These are phyloP conservation scores for Drosophila murphyi DNA, from an alignment of 1,140 invertebrate genomes.

Conservation along the genomic window DNA sequence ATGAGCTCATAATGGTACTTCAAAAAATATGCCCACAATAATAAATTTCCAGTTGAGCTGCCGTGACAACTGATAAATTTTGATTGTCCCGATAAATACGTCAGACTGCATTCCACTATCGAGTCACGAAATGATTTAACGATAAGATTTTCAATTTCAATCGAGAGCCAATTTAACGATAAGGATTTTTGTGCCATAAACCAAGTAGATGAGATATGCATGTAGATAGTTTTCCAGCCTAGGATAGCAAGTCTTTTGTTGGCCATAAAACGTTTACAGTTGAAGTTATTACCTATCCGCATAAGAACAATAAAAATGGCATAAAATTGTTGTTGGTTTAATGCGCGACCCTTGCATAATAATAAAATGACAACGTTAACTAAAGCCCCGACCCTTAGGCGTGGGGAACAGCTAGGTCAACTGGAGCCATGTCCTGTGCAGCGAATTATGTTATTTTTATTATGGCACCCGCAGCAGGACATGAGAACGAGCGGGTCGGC, in stretches of 20 bases:
- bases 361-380: slow-evolving; percentile 72
- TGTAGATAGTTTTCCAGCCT: slow-evolving; percentile 11
- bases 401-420: not conserved
- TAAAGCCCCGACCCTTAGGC: slow-evolving; percentile 18
- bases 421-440: slow-evolving; percentile 5
- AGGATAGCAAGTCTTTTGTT: slow-evolving; percentile 10
- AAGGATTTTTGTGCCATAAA: slow-evolving; percentile 17
- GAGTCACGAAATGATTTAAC: slow-evolving; percentile 63
- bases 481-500: not conserved
- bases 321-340: slow-evolving; percentile 74
- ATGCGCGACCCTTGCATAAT: slow-evolving; percentile 48
- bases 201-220: not conserved
- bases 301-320: slow-evolving; percentile 61
- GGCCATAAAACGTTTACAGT: slow-evolving; percentile 53
- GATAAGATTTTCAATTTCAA: slow-evolving; percentile 75
- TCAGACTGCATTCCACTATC: slow-evolving; percentile 8
- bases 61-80: slow-evolving; percentile 43
- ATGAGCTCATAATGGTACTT: slow-evolving; percentile 61
- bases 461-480: slow-evolving; percentile 28
- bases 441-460: slow-evolving; percentile 67
- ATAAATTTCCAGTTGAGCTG: slow-evolving; percentile 63
- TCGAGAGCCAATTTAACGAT: slow-evolving; percentile 44
- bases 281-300: slow-evolving; percentile 23
- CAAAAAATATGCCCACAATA: slow-evolving; percentile 57
- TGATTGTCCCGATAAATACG: slow-evolving; percentile 48